Evolutionary conservation across 2,113 vertebrate genomes (phyloP).

Genomic region (Brienomyrus brachyistius): DNA sequence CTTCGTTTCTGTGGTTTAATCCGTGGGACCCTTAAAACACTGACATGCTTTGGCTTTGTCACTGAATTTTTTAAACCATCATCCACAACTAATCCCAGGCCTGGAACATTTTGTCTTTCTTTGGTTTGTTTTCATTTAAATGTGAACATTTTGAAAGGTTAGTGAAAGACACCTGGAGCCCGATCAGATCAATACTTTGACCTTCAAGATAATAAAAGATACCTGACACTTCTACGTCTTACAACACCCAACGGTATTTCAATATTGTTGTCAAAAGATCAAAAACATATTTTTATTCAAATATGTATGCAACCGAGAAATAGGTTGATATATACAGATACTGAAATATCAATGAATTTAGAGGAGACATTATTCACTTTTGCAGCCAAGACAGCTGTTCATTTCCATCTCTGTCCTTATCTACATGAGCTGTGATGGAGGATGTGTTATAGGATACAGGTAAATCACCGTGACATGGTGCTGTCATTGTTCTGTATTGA

Average conservation of each 20-base stretch:
- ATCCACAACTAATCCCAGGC: background rate
- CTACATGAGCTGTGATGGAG: background rate
- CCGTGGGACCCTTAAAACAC: background rate
- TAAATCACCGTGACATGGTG: background rate
- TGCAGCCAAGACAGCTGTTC: background rate
- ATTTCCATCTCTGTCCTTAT: background rate
- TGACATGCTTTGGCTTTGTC: background rate
- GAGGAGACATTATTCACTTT: background rate
- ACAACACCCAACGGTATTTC: background rate
- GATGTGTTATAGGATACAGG: background rate
- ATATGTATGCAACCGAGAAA: background rate
- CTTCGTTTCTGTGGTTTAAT: background rate
- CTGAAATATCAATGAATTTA: background rate
- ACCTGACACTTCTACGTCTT: background rate
- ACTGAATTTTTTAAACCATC: background rate
- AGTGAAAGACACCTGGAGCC: background rate
- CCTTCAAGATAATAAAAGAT: background rate
- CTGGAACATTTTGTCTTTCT: background rate
- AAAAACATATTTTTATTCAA: background rate
- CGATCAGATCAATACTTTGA: background rate
- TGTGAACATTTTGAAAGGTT: background rate
- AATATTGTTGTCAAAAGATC: constrained; percentile 4
- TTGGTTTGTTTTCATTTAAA: background rate
- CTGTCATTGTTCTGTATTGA: background rate
- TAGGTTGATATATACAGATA: background rate